These are phyloP conservation scores for Halictus rubicundus DNA, from an alignment of 1,140 invertebrate genomes.

Conservation along the genomic window DNA sequence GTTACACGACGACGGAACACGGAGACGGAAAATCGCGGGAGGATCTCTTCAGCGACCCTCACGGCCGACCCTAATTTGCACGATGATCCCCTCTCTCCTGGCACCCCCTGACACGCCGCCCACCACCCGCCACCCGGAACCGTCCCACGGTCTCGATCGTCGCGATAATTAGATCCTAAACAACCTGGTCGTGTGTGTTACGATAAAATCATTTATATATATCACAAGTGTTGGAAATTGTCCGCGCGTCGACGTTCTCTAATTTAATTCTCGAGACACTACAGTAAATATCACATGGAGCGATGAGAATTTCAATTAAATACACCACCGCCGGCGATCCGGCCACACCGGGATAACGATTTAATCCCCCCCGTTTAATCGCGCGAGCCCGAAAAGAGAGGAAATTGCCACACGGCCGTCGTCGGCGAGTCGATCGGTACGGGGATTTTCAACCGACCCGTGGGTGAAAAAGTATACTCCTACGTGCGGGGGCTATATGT, in stretches of 20 bases:
- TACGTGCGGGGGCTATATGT: background rate
- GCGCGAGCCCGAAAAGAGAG: too few species aligned
- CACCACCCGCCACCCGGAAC: too few species aligned
- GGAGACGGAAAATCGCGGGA: background rate
- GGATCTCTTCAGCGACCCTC: background rate
- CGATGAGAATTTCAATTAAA: conserved; percentile 61
- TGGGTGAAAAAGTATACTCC: conserved; percentile 3
- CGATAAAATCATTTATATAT: conserved; percentile 51
- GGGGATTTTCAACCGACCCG: background rate
- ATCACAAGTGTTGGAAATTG: conserved; percentile 58
- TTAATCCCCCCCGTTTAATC: background rate
- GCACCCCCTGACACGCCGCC: background rate
- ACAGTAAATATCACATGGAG: conserved; percentile 67
- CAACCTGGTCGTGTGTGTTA: conserved; percentile 43
- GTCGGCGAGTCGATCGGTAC: background rate
- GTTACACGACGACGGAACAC: background rate
- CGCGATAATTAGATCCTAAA: conserved; percentile 55
- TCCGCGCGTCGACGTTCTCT: conserved; percentile 22
- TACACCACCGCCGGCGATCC: conserved; percentile 25
- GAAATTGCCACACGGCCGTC: background rate
- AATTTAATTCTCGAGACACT: conserved; percentile 53
- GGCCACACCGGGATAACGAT: background rate
- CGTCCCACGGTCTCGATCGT: conserved; percentile 13
- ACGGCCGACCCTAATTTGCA: background rate
- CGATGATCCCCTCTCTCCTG: too few species aligned